Evolutionary conservation across 2,113 vertebrate genomes (phyloP).

Genomic region (Atractosteus spatula): DNA sequence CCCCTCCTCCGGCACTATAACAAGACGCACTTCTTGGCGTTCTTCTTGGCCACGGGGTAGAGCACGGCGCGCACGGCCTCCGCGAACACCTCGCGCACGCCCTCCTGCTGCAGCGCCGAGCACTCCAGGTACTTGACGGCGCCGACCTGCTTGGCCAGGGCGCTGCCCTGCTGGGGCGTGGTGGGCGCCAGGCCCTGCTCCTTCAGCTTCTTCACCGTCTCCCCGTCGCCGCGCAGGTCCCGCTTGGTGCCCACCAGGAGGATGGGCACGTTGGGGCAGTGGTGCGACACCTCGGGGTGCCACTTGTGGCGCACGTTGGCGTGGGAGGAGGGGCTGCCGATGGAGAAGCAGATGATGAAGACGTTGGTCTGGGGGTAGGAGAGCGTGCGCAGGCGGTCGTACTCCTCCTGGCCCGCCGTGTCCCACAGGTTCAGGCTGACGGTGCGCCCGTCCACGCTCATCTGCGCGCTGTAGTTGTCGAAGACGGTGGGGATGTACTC

Average conservation of each 20-base stretch:
- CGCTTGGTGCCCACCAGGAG: conserved; percentile 88
- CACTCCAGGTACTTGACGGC: conserved; percentile 93
- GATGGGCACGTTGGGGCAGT: conserved; percentile 86
- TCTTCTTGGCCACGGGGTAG: conserved; percentile 86
- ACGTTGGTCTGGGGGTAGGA: conserved; percentile 91
- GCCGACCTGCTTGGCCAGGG: conserved; percentile 84
- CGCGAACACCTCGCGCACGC: conserved; percentile 82
- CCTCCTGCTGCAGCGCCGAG: conserved; percentile 84
- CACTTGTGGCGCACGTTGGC: conserved; percentile 92
- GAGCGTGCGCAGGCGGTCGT: conserved; percentile 83
- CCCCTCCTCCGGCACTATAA: conserved; percentile 64
- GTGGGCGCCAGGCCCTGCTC: conserved; percentile 84
- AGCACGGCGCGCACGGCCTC: conserved; percentile 88
- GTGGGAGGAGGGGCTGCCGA: conserved; percentile 85
- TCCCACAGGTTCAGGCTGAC: conserved; percentile 93
- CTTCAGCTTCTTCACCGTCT: conserved; percentile 89
- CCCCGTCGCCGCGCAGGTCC: conserved; percentile 80
- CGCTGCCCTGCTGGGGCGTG: conserved; percentile 82
- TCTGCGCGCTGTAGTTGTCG: conserved; percentile 92
- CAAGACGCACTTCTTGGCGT: conserved; percentile 80
- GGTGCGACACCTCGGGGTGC: conserved; percentile 90
- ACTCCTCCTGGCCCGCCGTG: conserved; percentile 92
- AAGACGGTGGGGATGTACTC: conserved; percentile 94
- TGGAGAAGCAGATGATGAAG: conserved; percentile 91
- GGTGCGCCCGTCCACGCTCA: conserved; percentile 88